Conservation (phyloP, 2,888 invertebrate genomes). For the Temnothorax rugatulus region DNA sequence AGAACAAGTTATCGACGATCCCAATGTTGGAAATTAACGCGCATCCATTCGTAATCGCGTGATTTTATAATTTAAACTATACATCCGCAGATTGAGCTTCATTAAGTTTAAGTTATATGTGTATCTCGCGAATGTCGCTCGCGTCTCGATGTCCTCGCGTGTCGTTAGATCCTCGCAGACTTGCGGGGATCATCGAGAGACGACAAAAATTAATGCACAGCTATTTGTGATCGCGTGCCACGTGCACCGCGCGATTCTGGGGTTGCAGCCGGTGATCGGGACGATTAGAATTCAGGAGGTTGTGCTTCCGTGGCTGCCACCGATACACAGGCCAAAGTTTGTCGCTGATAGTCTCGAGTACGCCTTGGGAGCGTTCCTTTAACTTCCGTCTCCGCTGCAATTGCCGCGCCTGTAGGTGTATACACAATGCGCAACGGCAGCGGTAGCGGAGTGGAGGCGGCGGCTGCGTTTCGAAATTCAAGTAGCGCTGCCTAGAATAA, state of each 20-base stretch:
- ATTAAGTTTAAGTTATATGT: background rate
- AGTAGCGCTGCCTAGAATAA: constrained; percentile 42
- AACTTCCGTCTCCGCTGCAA: constrained; percentile 55
- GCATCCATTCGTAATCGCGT: background rate
- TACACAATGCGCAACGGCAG: constrained; percentile 38
- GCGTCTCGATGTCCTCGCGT: no score
- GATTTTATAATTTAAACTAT: background rate
- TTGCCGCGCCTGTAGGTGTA: constrained; percentile 38
- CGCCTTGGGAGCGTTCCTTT: constrained; percentile 53
- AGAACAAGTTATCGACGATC: background rate
- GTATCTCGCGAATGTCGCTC: background rate
- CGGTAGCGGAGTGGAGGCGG: background rate
- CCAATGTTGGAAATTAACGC: background rate
- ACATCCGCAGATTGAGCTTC: background rate
- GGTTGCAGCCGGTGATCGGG: constrained; percentile 27
- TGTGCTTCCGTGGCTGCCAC: constrained; percentile 43
- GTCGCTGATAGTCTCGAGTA: constrained; percentile 55
- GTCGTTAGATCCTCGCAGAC: background rate
- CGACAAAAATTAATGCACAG: constrained; percentile 25
- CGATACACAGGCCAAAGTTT: constrained; percentile 51
- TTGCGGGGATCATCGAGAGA: background rate
- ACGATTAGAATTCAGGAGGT: constrained; percentile 62
- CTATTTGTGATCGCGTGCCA: constrained; percentile 7
- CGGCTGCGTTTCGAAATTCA: constrained; percentile 53
- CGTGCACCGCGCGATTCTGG: background rate